These are phyloP conservation scores for Tachina fera DNA, from an alignment of 2,888 invertebrate genomes.

Conservation along the genomic window DNA sequence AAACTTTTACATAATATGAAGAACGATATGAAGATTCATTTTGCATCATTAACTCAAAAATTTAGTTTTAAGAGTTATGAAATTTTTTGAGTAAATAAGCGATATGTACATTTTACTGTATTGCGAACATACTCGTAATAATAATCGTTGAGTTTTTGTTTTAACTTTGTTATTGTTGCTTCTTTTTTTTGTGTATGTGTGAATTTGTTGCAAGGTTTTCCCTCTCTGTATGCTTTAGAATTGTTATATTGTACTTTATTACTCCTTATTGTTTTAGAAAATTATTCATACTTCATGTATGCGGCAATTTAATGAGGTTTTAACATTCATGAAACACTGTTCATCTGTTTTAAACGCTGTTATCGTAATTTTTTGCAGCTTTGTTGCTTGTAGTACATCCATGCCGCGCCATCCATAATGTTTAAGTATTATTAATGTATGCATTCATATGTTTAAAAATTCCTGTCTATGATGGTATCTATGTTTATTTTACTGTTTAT, in stretches of 20 bases:
- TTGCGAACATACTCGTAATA: conserved; percentile 46
- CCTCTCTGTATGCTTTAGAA: conserved; percentile 22
- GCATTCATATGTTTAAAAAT: background rate
- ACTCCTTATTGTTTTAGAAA: conserved; percentile 70
- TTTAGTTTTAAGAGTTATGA: too few relatives aligned
- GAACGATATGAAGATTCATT: too few relatives aligned
- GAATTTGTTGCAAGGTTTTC: background rate
- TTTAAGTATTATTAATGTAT: conserved; percentile 34
- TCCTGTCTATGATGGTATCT: background rate
- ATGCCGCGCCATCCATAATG: background rate
- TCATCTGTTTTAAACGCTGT: conserved; percentile 29
- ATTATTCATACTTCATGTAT: conserved; percentile 63
- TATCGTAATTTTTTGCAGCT: background rate
- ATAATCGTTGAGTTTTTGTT: conserved; percentile 44
- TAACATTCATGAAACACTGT: conserved; percentile 34
- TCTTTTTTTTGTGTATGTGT: background rate
- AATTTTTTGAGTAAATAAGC: too few relatives aligned
- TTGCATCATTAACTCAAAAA: too few relatives aligned
- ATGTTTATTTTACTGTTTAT: conserved; percentile 21
- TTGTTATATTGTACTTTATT: conserved; percentile 69
- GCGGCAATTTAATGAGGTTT: conserved; percentile 70
- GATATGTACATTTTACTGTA: conserved; percentile 7
- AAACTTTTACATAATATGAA: too few relatives aligned
- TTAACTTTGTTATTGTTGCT: conserved; percentile 26
- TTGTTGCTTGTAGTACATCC: background rate